phyloP scores from a whole-genome alignment of 2,797 vertebrate genomes.

The Sebastolobus altivelis region DNA sequence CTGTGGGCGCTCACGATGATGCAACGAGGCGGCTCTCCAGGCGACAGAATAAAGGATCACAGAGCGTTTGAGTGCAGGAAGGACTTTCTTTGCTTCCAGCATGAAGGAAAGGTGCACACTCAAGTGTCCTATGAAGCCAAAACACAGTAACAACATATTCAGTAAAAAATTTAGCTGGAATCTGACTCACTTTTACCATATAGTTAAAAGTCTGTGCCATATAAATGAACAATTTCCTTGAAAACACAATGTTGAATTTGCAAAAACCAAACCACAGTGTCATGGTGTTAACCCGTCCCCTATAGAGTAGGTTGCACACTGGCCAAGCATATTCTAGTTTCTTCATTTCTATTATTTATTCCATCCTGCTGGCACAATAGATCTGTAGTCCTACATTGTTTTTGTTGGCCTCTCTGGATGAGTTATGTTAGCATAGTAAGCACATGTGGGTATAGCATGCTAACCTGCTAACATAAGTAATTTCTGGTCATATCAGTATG shows the following conservation, averaged over 20 bases:
- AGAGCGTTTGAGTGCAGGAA: background rate
- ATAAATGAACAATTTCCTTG: background rate
- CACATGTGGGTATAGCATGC: background rate
- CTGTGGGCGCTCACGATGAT: slow-evolving; percentile 45
- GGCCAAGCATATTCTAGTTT: background rate
- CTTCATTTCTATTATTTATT: background rate
- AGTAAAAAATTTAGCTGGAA: background rate
- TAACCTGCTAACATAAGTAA: background rate
- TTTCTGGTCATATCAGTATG: background rate
- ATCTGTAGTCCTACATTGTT: too few species aligned
- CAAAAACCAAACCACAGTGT: too few species aligned
- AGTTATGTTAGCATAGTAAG: background rate
- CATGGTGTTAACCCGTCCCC: too few species aligned
- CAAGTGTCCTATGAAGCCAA: background rate
- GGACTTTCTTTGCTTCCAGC: background rate
- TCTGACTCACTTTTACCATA: background rate
- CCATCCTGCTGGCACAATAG: too few species aligned
- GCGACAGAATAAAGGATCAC: slow-evolving; percentile 17
- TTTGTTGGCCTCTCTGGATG: background rate
- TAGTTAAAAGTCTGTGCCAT: background rate
- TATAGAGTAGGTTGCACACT: background rate
- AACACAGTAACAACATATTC: background rate
- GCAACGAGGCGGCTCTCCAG: slow-evolving; percentile 45
- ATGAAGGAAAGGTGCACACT: background rate
- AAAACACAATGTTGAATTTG: too few species aligned